Base-by-base conservation (phyloP, 2,113 vertebrate genomes). In the Dunckerocampus dactyliophorus region DNA sequence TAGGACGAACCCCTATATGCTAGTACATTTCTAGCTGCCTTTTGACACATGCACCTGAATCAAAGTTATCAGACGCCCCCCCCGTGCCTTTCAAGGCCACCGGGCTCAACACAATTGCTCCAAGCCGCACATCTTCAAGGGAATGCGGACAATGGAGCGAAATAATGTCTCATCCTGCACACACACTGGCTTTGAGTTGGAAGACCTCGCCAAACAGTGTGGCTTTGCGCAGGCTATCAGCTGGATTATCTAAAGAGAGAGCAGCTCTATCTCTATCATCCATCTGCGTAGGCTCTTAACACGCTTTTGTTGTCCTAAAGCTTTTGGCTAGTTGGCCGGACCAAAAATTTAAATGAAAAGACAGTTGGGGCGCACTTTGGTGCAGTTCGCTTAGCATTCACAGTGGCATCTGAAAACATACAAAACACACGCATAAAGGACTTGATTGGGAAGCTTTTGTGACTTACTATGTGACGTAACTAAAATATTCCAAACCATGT, bases 141-240 rank as follows among this genome's bases (percentile, higher is more conserved):
- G 65, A 51, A 43, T 19, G 28, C 1, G 13, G 65, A 83, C 81
- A 85, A 87, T 72, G 48, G 48, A 43, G 53, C 59, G 47, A 47
- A 81, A 75, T 79, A 86, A 87, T 84, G 81, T 86, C 82, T 88
- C 77, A 87, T 75, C 83, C 83, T 84, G 72, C 79, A 82, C 84
- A 88, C 57, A 59, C 71, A 68, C 58, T 71, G 79, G 71, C 63
- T 11, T 57, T 0, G 13, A 76, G 70, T 77, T 75, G 63, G 57
- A 31, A 42, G 62, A 72, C 69, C 77, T 78, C 62, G 62, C 71
- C 54, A 73, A 83, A 82, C 69, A 58, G 42, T 37, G 7, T 49
- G 11, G 39, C 62, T 67, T 50, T 28, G 39, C 55, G 62, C 56
- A 56, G 13, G 0, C 73, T 81, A 81, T 86, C 79, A 85, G 67